Evolutionary conservation across 1,140 invertebrate genomes (phyloP).

Genomic region (Diprion similis): DNA sequence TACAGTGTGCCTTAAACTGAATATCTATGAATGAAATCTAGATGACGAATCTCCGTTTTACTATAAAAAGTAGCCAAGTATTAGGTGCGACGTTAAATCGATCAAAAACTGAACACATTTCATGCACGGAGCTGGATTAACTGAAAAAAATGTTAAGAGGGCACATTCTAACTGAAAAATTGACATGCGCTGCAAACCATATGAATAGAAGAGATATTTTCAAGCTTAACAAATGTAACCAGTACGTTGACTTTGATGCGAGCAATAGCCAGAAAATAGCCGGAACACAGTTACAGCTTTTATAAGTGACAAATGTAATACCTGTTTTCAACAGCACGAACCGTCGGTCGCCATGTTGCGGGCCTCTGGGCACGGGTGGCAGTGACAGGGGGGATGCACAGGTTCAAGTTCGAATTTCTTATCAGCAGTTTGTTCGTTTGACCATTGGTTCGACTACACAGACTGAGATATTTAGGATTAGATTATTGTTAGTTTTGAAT

Average conservation of each 20-base stretch:
- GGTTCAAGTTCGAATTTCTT: neutral
- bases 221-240: neutral
- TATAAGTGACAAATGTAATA: conserved; percentile 18
- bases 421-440: neutral
- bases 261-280: neutral
- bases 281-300: conserved; percentile 1
- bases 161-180: neutral
- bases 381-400: neutral
- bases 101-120: neutral
- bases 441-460: too few species aligned
- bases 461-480: too few species aligned
- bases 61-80: neutral
- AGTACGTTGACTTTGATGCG: neutral
- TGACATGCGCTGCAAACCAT: conserved; percentile 4
- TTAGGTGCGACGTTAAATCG: neutral
- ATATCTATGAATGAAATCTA: neutral
- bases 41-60: neutral
- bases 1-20: neutral
- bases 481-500: too few species aligned
- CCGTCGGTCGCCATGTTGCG: conserved; percentile 38
- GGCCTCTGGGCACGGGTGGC: neutral
- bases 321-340: conserved; percentile 21
- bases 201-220: neutral
- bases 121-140: neutral
- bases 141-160: neutral